Evolutionary conservation across 2,888 invertebrate species (phyloP).

Genomic region (Cephus sareptanus): DNA sequence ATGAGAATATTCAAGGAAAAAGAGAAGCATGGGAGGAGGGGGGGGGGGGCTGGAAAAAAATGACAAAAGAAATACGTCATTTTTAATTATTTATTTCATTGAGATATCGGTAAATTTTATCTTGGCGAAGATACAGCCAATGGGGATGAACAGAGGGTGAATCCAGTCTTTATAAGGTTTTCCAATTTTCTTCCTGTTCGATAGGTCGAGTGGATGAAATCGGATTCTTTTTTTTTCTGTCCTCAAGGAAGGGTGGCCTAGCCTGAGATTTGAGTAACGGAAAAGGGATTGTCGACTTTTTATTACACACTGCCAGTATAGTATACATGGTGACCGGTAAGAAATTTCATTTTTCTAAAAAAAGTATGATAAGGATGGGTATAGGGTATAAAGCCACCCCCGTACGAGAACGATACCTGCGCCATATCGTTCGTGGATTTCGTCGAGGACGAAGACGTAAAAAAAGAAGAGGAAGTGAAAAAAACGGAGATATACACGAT

Average conservation of each 20-base stretch:
- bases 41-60: no score
- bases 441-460: neutral
- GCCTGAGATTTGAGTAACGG: neutral
- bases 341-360: neutral
- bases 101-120: neutral
- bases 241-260: neutral
- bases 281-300: neutral
- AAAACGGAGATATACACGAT: neutral
- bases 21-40: rapidly evolving
- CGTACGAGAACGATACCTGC: neutral
- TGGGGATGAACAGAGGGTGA: neutral
- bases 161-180: neutral
- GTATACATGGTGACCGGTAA: neutral
- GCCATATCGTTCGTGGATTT: neutral
- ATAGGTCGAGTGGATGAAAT: neutral
- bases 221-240: neutral
- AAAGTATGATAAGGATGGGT: neutral
- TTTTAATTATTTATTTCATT: neutral
- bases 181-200: neutral
- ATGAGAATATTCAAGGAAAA: neutral
- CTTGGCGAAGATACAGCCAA: neutral
- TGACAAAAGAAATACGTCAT: neutral
- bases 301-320: neutral
- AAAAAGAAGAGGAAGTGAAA: neutral
- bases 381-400: neutral